These are phyloP conservation scores for Catocala sponsa DNA, from an alignment of 2,888 invertebrate species.

Conservation along the genomic window DNA sequence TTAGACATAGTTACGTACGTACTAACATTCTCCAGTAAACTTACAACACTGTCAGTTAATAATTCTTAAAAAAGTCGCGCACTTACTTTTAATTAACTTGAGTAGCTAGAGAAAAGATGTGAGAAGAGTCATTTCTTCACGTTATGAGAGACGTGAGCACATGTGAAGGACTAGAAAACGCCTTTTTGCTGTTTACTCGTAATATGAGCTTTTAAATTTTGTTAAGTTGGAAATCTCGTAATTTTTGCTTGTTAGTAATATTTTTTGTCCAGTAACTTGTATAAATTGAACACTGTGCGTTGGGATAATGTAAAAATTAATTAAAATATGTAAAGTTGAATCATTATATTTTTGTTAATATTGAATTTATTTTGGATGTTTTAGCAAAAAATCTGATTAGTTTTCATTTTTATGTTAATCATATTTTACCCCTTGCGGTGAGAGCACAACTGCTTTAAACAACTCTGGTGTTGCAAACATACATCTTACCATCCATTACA, in stretches of 20 bases:
- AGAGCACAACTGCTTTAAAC: no score
- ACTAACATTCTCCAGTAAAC: constrained; percentile 13
- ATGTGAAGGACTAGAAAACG: constrained; percentile 58
- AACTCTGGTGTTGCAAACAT: no score
- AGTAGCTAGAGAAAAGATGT: constrained; percentile 54
- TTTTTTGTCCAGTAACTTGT: neutral
- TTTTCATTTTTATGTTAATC: no score
- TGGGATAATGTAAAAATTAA: no score
- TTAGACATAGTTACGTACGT: constrained; percentile 5
- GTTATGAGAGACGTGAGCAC: constrained; percentile 73
- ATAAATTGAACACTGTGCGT: no score
- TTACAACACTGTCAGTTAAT: constrained; percentile 50
- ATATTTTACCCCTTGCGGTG: no score
- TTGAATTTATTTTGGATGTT: no score
- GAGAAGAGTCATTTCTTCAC: constrained; percentile 60
- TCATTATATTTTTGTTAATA: no score
- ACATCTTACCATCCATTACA: no score
- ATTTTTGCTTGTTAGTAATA: neutral
- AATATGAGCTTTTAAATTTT: constrained; percentile 26
- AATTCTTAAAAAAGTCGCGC: constrained; percentile 60
- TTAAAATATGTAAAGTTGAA: no score
- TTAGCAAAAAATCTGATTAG: no score
- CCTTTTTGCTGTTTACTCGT: constrained; percentile 35
- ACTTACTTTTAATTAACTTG: constrained; percentile 75
- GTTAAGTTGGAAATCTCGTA: constrained; percentile 16